These are phyloP conservation scores for Stratiomys singularior DNA, from an alignment of 2,888 invertebrate genomes.

Conservation along the genomic window DNA sequence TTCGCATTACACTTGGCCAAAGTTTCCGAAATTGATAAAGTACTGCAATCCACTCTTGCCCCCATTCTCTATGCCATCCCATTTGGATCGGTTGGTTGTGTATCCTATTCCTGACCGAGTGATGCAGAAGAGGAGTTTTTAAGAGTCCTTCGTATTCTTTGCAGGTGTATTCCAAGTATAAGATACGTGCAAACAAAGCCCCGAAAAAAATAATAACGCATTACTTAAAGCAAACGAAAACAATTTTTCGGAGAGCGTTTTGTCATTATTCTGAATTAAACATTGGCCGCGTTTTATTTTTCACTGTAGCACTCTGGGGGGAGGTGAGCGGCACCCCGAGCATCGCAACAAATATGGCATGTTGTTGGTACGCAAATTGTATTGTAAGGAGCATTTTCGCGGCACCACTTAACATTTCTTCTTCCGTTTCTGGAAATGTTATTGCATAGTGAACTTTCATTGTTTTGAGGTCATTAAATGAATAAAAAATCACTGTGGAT, in stretches of 20 bases:
- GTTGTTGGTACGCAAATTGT: not conserved
- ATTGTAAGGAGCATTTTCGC: slow-evolving; percentile 11
- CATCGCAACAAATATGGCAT: not conserved
- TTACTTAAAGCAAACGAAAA: slow-evolving; percentile 50
- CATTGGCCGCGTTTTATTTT: slow-evolving; percentile 50
- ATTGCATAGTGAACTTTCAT: slow-evolving; percentile 48
- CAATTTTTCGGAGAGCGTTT: slow-evolving; percentile 54
- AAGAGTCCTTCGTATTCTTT: slow-evolving; percentile 37
- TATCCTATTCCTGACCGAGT: not conserved
- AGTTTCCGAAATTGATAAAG: slow-evolving; percentile 42
- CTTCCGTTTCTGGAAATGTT: slow-evolving; percentile 45
- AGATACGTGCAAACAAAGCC: slow-evolving; percentile 31
- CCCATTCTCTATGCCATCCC: not conserved
- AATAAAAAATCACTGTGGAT: slow-evolving; percentile 50
- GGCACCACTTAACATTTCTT: slow-evolving; percentile 28
- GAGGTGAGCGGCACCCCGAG: slow-evolving; percentile 5
- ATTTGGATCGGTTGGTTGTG: not conserved
- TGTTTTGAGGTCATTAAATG: slow-evolving; percentile 52
- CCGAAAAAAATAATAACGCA: slow-evolving; percentile 46
- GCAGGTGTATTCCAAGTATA: slow-evolving; percentile 14
- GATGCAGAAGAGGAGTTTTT: not conserved
- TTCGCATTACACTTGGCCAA: slow-evolving; percentile 48
- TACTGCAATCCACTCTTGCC: slow-evolving; percentile 15
- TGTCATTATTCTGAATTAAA: slow-evolving; percentile 53
- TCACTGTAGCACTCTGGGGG: slow-evolving; percentile 24